Percentiles rank a stretch among this genome's conserved stretches.
These are phyloP conservation scores for Arenaria interpres DNA, from an alignment of 2,113 vertebrate species.

Conservation along the genomic window DNA sequence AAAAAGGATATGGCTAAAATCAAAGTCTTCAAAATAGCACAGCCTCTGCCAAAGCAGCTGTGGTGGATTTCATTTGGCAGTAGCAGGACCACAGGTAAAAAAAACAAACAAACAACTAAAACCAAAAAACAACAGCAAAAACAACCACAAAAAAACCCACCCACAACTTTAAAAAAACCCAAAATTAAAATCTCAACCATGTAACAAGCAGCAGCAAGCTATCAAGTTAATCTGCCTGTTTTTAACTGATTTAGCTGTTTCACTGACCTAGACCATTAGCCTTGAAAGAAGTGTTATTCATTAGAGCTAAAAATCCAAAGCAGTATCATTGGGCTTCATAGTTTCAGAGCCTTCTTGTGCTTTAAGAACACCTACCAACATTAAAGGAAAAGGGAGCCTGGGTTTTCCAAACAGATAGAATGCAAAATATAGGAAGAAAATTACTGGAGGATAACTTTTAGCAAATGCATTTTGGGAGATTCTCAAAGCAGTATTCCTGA, in stretches of 20 bases:
- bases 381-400: background rate
- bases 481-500: background rate
- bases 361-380: background rate
- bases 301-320: background rate
- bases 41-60: background rate
- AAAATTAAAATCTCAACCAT: no score
- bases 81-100: background rate
- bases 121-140: background rate
- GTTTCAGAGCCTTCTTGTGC: background rate
- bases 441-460: background rate
- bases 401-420: background rate
- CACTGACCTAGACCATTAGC: background rate
- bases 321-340: background rate
- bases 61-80: background rate
- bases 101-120: no score
- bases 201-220: no score
- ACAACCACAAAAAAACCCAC: background rate
- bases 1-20: background rate
- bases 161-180: background rate
- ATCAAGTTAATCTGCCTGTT: background rate
- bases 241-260: background rate
- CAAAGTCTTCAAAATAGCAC: background rate
- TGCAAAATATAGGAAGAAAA: background rate
- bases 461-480: background rate
- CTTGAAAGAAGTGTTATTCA: background rate